These are phyloP conservation scores for Dipus sagitta DNA, from an alignment of 2,797 vertebrate genomes.

Conservation along the genomic window DNA sequence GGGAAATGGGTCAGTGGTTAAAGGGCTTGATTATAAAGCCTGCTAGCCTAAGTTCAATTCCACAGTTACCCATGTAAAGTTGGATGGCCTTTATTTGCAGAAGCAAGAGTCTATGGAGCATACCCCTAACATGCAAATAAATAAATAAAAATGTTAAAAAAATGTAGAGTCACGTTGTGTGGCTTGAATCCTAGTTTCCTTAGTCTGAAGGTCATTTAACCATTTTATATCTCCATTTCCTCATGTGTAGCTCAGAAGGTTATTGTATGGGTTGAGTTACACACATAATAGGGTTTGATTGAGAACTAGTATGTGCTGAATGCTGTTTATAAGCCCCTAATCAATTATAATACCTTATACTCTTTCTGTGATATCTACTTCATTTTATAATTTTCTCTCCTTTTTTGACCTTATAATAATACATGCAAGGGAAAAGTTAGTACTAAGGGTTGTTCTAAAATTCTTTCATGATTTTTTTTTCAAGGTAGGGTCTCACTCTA, in stretches of 20 bases:
- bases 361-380: not conserved
- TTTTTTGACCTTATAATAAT: constrained; percentile 14
- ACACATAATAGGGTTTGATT: not conserved
- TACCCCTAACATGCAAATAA: too few relatives aligned
- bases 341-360: constrained; percentile 14
- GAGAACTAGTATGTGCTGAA: not conserved
- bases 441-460: constrained; percentile 59
- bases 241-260: not conserved
- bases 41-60: too few relatives aligned
- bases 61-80: too few relatives aligned
- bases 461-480: constrained; percentile 14
- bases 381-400: constrained; percentile 12
- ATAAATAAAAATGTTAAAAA: not conserved
- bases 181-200: not conserved
- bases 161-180: not conserved
- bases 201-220: not conserved
- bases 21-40: too few relatives aligned
- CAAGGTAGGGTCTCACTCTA: too few relatives aligned
- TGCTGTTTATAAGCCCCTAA: not conserved
- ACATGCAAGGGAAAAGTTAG: not conserved
- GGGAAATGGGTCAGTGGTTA: too few relatives aligned
- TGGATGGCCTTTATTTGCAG: too few relatives aligned
- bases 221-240: not conserved
- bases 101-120: too few relatives aligned
- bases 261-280: constrained; percentile 3